Conservation (phyloP, 2,797 vertebrate species). For the Chelon labrosus region DNA sequence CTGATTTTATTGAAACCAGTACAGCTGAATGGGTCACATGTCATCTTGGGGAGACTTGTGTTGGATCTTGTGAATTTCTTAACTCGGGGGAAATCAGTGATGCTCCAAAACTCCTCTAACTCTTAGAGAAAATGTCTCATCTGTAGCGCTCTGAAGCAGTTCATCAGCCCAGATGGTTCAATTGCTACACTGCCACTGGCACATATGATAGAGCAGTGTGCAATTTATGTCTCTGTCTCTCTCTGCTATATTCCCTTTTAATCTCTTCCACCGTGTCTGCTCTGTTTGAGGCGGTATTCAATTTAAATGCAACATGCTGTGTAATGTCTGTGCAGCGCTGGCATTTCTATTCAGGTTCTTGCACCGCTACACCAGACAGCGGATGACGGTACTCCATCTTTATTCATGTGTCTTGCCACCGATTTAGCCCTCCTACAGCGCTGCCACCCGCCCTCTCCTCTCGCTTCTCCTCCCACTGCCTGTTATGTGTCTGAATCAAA, state of each 20-base stretch:
- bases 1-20: conserved; percentile 29
- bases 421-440: conserved; percentile 17
- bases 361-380: conserved; percentile 3
- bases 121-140: conserved; percentile 6
- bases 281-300: background rate
- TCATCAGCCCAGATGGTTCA: conserved; percentile 14
- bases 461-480: conserved; percentile 1
- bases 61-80: conserved; percentile 17
- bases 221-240: background rate
- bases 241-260: background rate
- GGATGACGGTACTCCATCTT: conserved; percentile 24
- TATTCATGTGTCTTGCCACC: conserved; percentile 50
- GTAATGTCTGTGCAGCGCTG: conserved; percentile 45
- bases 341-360: conserved; percentile 20
- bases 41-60: conserved; percentile 4
- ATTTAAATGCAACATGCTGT: conserved; percentile 37
- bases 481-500: conserved; percentile 51
- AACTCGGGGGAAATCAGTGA: conserved; percentile 36
- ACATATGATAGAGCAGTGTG: background rate
- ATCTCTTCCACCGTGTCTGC: background rate
- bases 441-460: background rate
- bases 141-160: background rate
- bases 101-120: conserved; percentile 18
- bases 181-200: background rate
- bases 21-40: conserved; percentile 22